Percentiles rank a stretch among this genome's conserved stretches.
Evolutionary conservation across 2,113 vertebrate genomes (phyloP).

Genomic region (Cercocebus atys): DNA sequence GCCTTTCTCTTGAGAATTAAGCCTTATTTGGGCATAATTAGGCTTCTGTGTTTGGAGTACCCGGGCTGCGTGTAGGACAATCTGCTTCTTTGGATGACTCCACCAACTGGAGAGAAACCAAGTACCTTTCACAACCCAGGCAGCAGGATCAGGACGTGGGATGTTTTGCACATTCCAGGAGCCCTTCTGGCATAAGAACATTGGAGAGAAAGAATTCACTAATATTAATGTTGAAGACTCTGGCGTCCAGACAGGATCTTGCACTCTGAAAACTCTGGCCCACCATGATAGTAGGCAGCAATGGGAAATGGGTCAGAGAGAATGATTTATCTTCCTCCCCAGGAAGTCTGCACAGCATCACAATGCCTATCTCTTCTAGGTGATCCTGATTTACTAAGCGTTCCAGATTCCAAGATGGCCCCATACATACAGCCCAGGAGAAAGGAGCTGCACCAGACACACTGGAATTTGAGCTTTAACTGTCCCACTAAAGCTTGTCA

Average conservation of each 20-base stretch:
- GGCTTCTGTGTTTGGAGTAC: not conserved
- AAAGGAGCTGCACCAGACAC: not conserved
- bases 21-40: slow-evolving; percentile 52
- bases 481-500: not conserved
- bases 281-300: slow-evolving; percentile 16
- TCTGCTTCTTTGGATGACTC: slow-evolving; percentile 48
- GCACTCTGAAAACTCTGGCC: not conserved
- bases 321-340: not conserved
- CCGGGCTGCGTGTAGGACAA: not conserved
- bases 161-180: not conserved
- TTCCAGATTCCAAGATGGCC: not conserved
- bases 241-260: not conserved
- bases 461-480: not conserved
- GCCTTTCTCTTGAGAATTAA: not conserved
- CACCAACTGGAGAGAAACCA: slow-evolving; percentile 30
- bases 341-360: not conserved
- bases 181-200: not conserved
- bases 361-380: not conserved
- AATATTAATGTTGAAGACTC: not conserved
- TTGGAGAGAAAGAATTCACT: not conserved
- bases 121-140: slow-evolving; percentile 17
- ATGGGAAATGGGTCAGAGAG: not conserved
- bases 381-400: not conserved
- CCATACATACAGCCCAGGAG: not conserved
- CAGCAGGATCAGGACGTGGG: not conserved